Evolutionary conservation across 2,888 invertebrate genomes (phyloP), one percentile per base, ranked within the genome.

Genomic region (Arrhopalites spinosus): DNA sequence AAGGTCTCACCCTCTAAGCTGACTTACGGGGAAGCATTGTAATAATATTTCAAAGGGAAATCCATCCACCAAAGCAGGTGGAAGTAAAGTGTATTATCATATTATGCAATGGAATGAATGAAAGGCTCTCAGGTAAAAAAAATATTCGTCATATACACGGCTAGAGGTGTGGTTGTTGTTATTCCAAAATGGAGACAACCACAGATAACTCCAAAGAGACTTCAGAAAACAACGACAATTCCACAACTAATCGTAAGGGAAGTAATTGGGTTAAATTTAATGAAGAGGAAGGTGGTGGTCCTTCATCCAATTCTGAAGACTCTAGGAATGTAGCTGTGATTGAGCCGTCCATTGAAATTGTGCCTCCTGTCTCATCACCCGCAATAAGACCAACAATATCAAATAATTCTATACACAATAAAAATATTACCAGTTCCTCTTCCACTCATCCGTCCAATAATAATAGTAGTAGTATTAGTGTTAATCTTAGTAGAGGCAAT

Each of bases 231-330:
- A 8, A 8, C 15, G 11, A 25, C 15, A 27, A 23, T 59, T 27
- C 53, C 1, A 13, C 53, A 1, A 13, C 2, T 8, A 43, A 20
- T 66, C 69, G n/a, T n/a, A n/a, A n/a, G n/a, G n/a, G n/a, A n/a
- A n/a, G 70, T 11, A 77, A 77, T 15, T 81, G 81, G 81, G 81
- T 81, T 36, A 45, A 81, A 66, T 81, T 81, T 64, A 70, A 69
- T 69, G 79, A 81, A 20, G 80, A 81, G 1, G 68, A 72, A 2
- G 78, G 77, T 1, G 78, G 77, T 1, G 69, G 72, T 23, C 71
- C 70, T n/a, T 61, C 67, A 63, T 74, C 77, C 23, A 8, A 13
- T 25, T 20, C 45, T 63, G 59, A 56, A 17, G 47, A 30, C 13
- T 59, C 47, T 45, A 67, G 36, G 20, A 17, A 8, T 17, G 25